Conservation (phyloP, 1,140 invertebrate species). For the Acromyrmex heyeri region DNA sequence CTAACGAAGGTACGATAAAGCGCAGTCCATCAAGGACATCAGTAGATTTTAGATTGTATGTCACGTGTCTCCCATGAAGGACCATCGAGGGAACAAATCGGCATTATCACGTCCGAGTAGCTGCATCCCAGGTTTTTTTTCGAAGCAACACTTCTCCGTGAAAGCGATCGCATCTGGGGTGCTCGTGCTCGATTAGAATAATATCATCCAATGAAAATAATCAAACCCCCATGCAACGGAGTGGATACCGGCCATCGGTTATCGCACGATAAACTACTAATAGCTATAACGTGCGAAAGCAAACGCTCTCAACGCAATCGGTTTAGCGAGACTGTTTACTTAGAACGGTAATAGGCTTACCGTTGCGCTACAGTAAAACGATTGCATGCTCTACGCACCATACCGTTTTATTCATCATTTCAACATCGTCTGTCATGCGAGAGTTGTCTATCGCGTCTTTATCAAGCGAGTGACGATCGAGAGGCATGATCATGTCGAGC, state of each 20-base stretch:
- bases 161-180: slow-evolving; percentile 62
- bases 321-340: slow-evolving; percentile 74
- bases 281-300: slow-evolving; percentile 80
- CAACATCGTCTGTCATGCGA: not conserved
- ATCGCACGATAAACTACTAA: slow-evolving; percentile 59
- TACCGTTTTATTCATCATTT: slow-evolving; percentile 38
- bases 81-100: slow-evolving; percentile 35
- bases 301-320: slow-evolving; percentile 75
- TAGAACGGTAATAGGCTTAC: slow-evolving; percentile 75
- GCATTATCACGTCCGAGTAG: slow-evolving; percentile 59
- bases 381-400: slow-evolving; percentile 13
- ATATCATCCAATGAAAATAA: slow-evolving; percentile 63
- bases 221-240: not conserved
- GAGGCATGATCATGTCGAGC: slow-evolving; percentile 1
- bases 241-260: slow-evolving; percentile 23
- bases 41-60: slow-evolving; percentile 55
- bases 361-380: slow-evolving; percentile 35
- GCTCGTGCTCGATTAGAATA: slow-evolving; percentile 16
- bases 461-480: slow-evolving; percentile 28
- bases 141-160: slow-evolving; percentile 17
- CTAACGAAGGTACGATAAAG: slow-evolving; percentile 13
- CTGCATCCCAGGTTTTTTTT: slow-evolving; percentile 37
- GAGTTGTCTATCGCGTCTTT: slow-evolving; percentile 31
- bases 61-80: slow-evolving; percentile 43
- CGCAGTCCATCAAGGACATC: not conserved